phyloP scores from a whole-genome alignment of 2,113 vertebrate species.

The Nothobranchius kuhntae region DNA sequence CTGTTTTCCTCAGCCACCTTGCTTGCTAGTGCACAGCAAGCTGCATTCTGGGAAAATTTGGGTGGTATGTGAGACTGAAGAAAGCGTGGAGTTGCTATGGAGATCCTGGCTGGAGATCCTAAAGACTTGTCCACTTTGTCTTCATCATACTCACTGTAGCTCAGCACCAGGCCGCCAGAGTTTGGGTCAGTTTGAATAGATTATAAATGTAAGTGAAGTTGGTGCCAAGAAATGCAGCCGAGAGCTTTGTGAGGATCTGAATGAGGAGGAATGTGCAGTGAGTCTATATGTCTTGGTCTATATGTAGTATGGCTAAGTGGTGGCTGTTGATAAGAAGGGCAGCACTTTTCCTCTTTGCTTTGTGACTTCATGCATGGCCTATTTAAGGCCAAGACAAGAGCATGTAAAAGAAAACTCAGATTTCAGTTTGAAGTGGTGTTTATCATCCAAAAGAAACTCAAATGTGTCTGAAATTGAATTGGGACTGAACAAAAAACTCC shows the following conservation, averaged over 20 bases:
- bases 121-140: conserved; percentile 53
- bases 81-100: conserved; percentile 58
- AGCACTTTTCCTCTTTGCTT: conserved; percentile 6
- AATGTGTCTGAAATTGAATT: neutral
- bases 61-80: conserved; percentile 41
- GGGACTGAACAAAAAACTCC: neutral
- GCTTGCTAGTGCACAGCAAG: conserved; percentile 21
- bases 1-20: conserved; percentile 23
- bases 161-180: conserved; percentile 30
- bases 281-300: conserved; percentile 10
- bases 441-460: neutral
- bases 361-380: conserved; percentile 26
- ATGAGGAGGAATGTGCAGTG: conserved; percentile 3
- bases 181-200: conserved; percentile 42
- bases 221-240: conserved; percentile 44
- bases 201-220: conserved; percentile 32
- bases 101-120: conserved; percentile 35
- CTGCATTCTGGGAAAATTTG: conserved; percentile 57
- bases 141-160: conserved; percentile 54
- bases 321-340: conserved; percentile 24
- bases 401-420: neutral
- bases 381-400: conserved; percentile 19
- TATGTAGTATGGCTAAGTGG: conserved; percentile 26
- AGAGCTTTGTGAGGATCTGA: conserved; percentile 18
- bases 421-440: neutral